These are phyloP conservation scores for Apotomis betuletana DNA, from an alignment of 2,888 invertebrate species.

Conservation along the genomic window DNA sequence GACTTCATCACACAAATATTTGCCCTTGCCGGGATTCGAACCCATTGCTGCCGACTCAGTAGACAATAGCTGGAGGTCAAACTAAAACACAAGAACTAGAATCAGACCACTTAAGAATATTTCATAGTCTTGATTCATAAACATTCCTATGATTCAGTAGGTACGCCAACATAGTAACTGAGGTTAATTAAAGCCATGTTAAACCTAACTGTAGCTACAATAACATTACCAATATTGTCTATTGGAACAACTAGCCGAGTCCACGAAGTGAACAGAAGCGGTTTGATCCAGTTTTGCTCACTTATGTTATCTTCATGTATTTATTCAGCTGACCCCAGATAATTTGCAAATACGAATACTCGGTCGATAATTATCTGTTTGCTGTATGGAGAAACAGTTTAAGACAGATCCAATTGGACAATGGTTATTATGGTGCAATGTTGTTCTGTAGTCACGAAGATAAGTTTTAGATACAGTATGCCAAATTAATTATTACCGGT, in stretches of 20 bases:
- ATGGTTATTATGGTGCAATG: not conserved
- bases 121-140: too few species aligned
- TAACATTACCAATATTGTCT: slow-evolving; percentile 4
- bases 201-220: not conserved
- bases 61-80: too few species aligned
- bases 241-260: not conserved
- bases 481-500: too few species aligned
- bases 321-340: slow-evolving; percentile 51
- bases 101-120: too few species aligned
- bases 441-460: too few species aligned
- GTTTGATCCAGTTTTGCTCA: slow-evolving; percentile 48
- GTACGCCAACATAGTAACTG: not conserved
- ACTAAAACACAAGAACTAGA: too few species aligned
- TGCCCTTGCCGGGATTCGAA: too few species aligned
- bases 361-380: slow-evolving; percentile 29
- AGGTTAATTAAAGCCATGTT: not conserved
- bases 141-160: too few species aligned
- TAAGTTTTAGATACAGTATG: too few species aligned
- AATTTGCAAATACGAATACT: slow-evolving; percentile 36
- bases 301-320: slow-evolving; percentile 44
- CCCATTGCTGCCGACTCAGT: too few species aligned
- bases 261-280: slow-evolving; percentile 43
- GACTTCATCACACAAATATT: too few species aligned
- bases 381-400: slow-evolving; percentile 4
- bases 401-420: not conserved